Conservation (phyloP, 2,797 vertebrate species). For the Platyrinchus mystaceus region DNA sequence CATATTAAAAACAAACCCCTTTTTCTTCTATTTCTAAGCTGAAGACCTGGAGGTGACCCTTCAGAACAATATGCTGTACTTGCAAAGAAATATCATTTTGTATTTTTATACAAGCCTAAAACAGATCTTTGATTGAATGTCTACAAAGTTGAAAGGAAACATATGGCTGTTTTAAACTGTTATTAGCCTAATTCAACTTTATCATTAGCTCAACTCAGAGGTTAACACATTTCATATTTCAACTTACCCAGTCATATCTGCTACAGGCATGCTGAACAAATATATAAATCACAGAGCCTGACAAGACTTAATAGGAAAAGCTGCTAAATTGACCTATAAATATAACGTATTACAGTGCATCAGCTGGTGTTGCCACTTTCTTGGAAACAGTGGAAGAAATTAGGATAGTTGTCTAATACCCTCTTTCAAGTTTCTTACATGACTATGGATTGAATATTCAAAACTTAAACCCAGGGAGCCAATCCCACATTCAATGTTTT, state of each 20-base stretch:
- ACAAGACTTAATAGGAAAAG: slow-evolving; percentile 52
- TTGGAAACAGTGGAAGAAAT: slow-evolving; percentile 32
- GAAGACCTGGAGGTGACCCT: neutral
- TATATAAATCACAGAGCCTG: slow-evolving; percentile 40
- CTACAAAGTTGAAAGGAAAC: slow-evolving; percentile 37
- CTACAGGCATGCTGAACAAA: slow-evolving; percentile 42
- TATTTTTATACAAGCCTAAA: neutral
- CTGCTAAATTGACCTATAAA: slow-evolving; percentile 53
- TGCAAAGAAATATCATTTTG: neutral
- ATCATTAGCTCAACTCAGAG: slow-evolving; percentile 48
- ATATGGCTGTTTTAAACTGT: slow-evolving; percentile 25
- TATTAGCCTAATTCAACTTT: slow-evolving; percentile 37
- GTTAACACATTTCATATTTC: slow-evolving; percentile 54
- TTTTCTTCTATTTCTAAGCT: neutral
- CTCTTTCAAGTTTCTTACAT: neutral
- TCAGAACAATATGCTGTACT: neutral
- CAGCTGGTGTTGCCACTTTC: slow-evolving; percentile 31
- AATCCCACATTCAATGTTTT: neutral
- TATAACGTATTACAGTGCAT: neutral
- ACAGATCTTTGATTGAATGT: neutral
- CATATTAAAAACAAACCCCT: neutral
- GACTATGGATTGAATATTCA: neutral
- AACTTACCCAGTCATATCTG: slow-evolving; percentile 3
- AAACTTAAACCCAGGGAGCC: neutral
- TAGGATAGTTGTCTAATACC: neutral